Evolutionary conservation across 2,113 vertebrate genomes (phyloP).

Genomic region (Connochaetes taurinus): DNA sequence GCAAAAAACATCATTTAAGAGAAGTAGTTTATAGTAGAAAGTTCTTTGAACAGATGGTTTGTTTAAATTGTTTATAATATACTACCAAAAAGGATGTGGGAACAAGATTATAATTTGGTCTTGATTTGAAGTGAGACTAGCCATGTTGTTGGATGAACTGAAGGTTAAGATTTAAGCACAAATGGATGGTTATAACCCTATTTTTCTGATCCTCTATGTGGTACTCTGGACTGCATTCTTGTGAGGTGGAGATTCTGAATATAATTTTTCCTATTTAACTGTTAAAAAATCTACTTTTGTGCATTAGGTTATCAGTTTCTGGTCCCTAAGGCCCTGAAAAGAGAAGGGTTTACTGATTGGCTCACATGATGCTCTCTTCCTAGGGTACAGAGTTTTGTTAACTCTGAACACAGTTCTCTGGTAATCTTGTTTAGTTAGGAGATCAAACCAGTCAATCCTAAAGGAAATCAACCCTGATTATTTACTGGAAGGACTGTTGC

Average conservation of each 20-base stretch:
- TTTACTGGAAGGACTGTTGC: not conserved
- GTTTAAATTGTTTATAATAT: conserved; percentile 31
- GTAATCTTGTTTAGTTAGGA: not conserved
- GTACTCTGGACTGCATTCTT: not conserved
- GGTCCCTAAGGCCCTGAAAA: not conserved
- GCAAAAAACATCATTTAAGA: not conserved
- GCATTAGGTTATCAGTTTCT: not conserved
- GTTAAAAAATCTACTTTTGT: not conserved
- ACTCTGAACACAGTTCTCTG: not conserved
- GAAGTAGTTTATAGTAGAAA: not conserved
- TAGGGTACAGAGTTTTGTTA: not conserved
- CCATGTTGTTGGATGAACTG: not conserved
- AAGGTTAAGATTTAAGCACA: conserved; percentile 32
- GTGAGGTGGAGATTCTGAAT: not conserved
- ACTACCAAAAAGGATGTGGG: not conserved
- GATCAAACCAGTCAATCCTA: not conserved
- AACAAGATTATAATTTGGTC: conserved; percentile 27
- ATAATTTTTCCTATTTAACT: not conserved
- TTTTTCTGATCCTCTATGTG: not conserved
- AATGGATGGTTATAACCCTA: not conserved
- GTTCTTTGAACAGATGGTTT: conserved; percentile 31
- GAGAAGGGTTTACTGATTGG: not conserved
- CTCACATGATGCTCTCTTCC: not conserved
- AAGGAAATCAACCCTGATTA: not conserved
- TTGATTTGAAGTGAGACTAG: not conserved